Percentiles rank a stretch among this genome's conserved stretches.
Conservation (phyloP, 1,140 invertebrate genomes). For the Conus betulinus region DNA sequence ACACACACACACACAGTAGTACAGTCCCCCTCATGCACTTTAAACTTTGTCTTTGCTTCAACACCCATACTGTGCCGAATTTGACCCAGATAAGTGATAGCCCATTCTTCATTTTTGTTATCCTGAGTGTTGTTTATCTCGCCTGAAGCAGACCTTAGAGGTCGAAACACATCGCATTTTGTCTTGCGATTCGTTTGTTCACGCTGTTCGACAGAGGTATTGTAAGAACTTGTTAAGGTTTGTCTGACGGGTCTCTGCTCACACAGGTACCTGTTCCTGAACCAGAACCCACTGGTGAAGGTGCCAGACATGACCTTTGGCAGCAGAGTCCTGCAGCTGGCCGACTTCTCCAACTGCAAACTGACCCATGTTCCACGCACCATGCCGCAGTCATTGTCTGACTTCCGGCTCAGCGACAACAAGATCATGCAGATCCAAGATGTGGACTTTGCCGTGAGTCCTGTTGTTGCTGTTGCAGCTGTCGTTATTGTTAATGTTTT, state of each 20-base stretch:
- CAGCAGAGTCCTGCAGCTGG: slow-evolving; percentile 77
- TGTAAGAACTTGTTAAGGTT: background rate
- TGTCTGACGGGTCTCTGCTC: background rate
- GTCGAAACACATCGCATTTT: too few relatives aligned
- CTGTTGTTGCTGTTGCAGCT: too few relatives aligned
- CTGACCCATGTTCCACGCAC: slow-evolving; percentile 87
- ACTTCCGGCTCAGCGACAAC: slow-evolving; percentile 87
- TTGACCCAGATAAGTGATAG: too few relatives aligned
- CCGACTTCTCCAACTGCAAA: slow-evolving; percentile 88
- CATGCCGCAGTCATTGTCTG: slow-evolving; percentile 88
- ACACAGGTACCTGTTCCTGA: slow-evolving; percentile 85
- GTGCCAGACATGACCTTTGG: slow-evolving; percentile 84
- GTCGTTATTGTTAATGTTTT: too few relatives aligned
- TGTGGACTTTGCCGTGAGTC: slow-evolving; percentile 30
- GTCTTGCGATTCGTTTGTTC: too few relatives aligned
- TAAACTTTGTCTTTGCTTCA: too few relatives aligned
- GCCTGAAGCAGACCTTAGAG: too few relatives aligned
- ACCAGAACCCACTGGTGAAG: slow-evolving; percentile 85
- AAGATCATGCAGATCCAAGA: slow-evolving; percentile 77
- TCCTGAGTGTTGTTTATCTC: too few relatives aligned
- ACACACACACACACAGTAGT: too few relatives aligned
- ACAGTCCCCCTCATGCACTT: too few relatives aligned
- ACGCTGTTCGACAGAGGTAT: background rate
- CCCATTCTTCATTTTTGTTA: too few relatives aligned
- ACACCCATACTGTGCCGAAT: too few relatives aligned